Evolutionary conservation across 2,797 vertebrate genomes (phyloP).

Genomic region (Euphonia xanthogaster): DNA sequence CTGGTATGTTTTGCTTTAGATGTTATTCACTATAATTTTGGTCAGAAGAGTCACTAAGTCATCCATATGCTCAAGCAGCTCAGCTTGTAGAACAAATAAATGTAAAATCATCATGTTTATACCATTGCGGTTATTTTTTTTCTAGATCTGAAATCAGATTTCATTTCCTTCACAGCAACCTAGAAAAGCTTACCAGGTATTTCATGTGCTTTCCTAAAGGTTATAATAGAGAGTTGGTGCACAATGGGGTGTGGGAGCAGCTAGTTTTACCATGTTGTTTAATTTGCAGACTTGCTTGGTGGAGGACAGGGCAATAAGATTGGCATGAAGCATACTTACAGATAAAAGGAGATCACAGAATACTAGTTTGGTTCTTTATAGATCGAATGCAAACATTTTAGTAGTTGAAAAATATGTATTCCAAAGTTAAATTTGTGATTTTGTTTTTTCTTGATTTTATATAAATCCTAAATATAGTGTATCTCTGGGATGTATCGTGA

Average conservation of each 20-base stretch:
- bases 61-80: not conserved
- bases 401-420: not conserved
- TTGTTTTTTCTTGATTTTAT: not conserved
- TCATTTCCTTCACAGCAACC: not conserved
- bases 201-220: not conserved
- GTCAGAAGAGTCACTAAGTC: not conserved
- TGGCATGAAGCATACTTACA: not conserved
- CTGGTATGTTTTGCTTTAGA: not conserved
- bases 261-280: not conserved
- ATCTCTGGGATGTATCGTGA: not conserved
- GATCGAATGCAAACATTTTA: not conserved
- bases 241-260: not conserved
- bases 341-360: not conserved
- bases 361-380: not conserved
- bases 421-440: not conserved
- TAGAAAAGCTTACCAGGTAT: not conserved
- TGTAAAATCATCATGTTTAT: not conserved
- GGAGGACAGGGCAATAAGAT: not conserved
- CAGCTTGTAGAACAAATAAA: not conserved
- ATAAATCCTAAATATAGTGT: not conserved
- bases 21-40: not conserved
- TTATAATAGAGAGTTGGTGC: not conserved
- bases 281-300: not conserved
- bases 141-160: not conserved
- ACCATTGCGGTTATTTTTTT: not conserved